Evolutionary conservation across 2,113 vertebrate species (phyloP).

Genomic region (Salvelinus namaycush): DNA sequence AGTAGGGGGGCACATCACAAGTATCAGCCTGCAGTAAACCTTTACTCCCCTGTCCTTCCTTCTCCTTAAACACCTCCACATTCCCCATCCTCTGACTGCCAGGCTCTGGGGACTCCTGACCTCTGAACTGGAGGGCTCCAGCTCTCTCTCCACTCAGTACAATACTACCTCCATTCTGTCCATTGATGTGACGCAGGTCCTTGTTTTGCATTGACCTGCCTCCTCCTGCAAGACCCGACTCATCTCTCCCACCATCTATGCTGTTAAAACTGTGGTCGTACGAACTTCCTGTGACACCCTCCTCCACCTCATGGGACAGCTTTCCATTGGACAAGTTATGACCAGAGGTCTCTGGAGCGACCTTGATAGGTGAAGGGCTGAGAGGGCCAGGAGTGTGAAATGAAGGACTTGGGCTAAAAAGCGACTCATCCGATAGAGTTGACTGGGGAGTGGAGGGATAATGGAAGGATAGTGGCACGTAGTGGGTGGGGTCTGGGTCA

Average conservation of each 20-base stretch:
- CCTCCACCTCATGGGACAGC: conserved; percentile 12
- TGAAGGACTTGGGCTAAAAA: conserved; percentile 35
- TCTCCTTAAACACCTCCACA: background rate
- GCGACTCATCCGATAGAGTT: conserved; percentile 43
- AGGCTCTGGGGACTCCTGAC: conserved; percentile 6
- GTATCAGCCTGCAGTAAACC: background rate
- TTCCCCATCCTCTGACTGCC: background rate
- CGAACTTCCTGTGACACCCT: conserved; percentile 16
- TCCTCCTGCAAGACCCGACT: background rate
- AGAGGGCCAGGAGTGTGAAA: conserved; percentile 7
- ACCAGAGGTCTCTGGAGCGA: conserved; percentile 10
- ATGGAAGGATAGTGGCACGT: conserved; percentile 14
- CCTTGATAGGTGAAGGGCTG: background rate
- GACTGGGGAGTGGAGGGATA: conserved; percentile 23
- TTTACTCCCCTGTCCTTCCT: background rate
- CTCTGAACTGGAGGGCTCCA: background rate
- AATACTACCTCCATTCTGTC: conserved; percentile 2
- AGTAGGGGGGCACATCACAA: background rate
- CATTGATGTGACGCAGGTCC: conserved; percentile 10
- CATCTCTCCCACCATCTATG: background rate
- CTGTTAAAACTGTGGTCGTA: conserved; percentile 35
- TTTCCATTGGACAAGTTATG: conserved; percentile 43
- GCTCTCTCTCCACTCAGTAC: background rate
- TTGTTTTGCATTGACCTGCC: background rate
- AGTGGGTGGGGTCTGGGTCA: conserved; percentile 16